Evolutionary conservation across 2,113 vertebrate genomes (phyloP).

Genomic region (Acrocephalus kingi): DNA sequence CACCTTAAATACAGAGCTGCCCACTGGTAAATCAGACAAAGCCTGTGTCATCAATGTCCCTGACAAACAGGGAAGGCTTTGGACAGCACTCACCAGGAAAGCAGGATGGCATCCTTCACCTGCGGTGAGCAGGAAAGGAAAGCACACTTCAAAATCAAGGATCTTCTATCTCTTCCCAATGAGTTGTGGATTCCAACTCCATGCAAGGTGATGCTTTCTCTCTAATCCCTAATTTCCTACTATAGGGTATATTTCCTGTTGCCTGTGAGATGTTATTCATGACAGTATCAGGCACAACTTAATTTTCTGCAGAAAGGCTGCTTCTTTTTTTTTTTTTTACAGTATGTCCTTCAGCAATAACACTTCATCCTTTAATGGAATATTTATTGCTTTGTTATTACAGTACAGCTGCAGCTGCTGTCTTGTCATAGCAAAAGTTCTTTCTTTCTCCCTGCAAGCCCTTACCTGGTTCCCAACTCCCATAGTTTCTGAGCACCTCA

Average conservation of each 20-base stretch:
- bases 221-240: not conserved
- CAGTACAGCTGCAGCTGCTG: not conserved
- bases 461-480: not conserved
- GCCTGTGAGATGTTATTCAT: not conserved
- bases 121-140: not conserved
- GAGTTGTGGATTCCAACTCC: not conserved
- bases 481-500: not conserved
- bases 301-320: not conserved
- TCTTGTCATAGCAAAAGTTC: not conserved
- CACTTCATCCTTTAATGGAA: not conserved
- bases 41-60: not conserved
- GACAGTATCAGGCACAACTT: not conserved
- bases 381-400: not conserved
- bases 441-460: not conserved
- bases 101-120: not conserved
- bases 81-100: accelerated
- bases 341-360: not conserved
- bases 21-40: not conserved
- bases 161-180: not conserved
- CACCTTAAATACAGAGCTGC: not conserved
- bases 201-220: not conserved
- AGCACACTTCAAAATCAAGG: not conserved
- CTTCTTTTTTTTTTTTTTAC: not conserved
- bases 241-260: not conserved
- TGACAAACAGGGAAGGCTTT: not conserved